Percentiles rank a stretch among this genome's conserved stretches.
phyloP scores from a whole-genome alignment of 2,113 vertebrate species.

The Physeter macrocephalus region DNA sequence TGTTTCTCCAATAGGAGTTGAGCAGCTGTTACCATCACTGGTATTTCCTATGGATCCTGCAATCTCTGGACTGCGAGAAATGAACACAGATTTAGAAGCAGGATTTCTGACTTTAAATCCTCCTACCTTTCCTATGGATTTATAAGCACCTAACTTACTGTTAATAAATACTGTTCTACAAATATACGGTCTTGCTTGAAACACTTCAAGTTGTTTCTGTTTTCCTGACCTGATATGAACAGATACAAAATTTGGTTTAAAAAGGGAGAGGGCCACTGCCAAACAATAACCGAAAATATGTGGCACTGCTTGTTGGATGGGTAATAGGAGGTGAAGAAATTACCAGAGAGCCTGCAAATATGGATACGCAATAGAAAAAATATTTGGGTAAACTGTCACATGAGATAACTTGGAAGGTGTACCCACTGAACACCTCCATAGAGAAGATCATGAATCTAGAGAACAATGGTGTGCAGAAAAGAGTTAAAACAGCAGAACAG shows the following conservation, averaged over 20 bases:
- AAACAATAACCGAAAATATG: neutral
- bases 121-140: neutral
- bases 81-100: neutral
- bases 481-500: neutral
- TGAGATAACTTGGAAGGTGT: neutral
- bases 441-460: neutral
- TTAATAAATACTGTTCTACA: neutral
- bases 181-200: neutral
- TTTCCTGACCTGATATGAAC: neutral
- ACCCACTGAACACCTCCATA: no score
- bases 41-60: neutral
- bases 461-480: neutral
- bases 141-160: neutral
- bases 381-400: neutral
- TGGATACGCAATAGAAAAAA: neutral
- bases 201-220: neutral
- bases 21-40: neutral
- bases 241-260: neutral
- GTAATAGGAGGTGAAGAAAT: neutral
- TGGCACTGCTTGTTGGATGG: neutral
- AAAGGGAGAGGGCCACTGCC: neutral
- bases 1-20: neutral
- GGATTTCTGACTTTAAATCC: neutral
- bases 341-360: neutral
- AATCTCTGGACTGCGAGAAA: neutral